A percentile compares a stretch with the other conserved stretches of the same genome.
These are phyloP conservation scores for Celastrina argiolus DNA, from an alignment of 2,888 invertebrate species.

Conservation along the genomic window DNA sequence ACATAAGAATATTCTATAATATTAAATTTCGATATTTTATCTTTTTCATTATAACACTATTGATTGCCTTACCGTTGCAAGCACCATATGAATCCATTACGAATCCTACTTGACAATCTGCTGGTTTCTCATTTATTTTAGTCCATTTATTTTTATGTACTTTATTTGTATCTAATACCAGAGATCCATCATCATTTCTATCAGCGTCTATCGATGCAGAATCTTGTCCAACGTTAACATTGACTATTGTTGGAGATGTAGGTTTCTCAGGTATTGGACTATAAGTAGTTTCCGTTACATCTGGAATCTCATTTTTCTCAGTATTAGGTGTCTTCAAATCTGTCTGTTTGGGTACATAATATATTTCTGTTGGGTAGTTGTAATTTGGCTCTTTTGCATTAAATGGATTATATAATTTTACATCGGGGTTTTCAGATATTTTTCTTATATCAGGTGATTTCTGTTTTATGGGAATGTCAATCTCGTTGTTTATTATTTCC, in stretches of 20 bases:
- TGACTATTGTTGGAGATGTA: slow-evolving; percentile 43
- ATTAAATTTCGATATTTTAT: neutral
- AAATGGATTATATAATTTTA: neutral
- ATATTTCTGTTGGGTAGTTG: neutral
- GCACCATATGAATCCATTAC: slow-evolving; percentile 73
- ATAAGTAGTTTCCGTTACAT: slow-evolving; percentile 39
- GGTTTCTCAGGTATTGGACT: slow-evolving; percentile 38
- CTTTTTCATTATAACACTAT: neutral
- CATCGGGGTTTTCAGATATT: neutral
- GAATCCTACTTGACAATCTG: slow-evolving; percentile 71
- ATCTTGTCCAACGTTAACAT: slow-evolving; percentile 44
- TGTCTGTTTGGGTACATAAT: slow-evolving; percentile 5
- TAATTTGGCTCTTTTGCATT: neutral
- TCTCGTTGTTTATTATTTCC: slow-evolving; percentile 11
- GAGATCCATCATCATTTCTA: slow-evolving; percentile 47
- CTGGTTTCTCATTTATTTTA: slow-evolving; percentile 44
- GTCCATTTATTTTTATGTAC: slow-evolving; percentile 58
- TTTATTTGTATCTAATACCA: slow-evolving; percentile 47
- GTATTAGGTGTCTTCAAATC: slow-evolving; percentile 21
- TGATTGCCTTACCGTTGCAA: slow-evolving; percentile 72
- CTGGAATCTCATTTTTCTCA: slow-evolving; percentile 31
- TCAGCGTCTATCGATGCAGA: slow-evolving; percentile 44
- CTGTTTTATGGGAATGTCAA: neutral
- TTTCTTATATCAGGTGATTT: neutral
- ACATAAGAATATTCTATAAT: no score